Base-by-base conservation (phyloP, 2,888 invertebrate genomes). In the Lepidonotus clava region DNA sequence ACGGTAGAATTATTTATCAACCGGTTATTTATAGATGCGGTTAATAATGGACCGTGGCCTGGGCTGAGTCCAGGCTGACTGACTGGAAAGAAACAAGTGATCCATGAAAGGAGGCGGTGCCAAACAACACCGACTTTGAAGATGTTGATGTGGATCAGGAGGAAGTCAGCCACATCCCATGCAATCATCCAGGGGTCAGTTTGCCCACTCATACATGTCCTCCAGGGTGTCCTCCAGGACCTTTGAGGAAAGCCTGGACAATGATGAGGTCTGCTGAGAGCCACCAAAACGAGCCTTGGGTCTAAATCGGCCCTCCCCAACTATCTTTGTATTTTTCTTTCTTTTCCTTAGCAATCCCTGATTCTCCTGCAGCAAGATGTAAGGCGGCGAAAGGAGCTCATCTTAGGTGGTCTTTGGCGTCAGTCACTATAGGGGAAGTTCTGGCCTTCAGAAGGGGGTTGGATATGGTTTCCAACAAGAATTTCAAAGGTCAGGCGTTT, bases 401-500 rank as follows among this genome's bases (percentile, higher is more conserved):
- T 11, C 28, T 28, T 11, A 28, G 28, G 61, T 28, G 28, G 4
- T 32, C 24, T 61, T 28, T 61, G 61, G 28, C 11, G 61, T 28
- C 61, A 5, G 28, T 61, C 61, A 28, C 28, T 61, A 24, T 32
- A 1, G 11, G 28, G 28, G 18, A 18, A 18, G 8, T 6, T 18
- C 46, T 46, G 61, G 61, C 24, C 28, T 61, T 61, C n/a, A n/a
- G n/a, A n/a, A n/a, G n/a, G 4, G 21, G 28, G n/a, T n/a, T 32
- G 24, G 61, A 61, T 61, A 61, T 61, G 61, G 61, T 61, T 61
- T 61, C 61, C 28, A 61, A 61, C 24, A 32, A 61, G 61, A 61
- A 18, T 28, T 61, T 61, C 61, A 61, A 61, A 61, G 61, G 61
- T 61, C 61, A 32, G 61, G 28, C n/a, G n/a, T n/a, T n/a, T n/a